These are phyloP conservation scores for Valencia hispanica DNA, from an alignment of 2,797 vertebrate genomes.

Conservation along the genomic window DNA sequence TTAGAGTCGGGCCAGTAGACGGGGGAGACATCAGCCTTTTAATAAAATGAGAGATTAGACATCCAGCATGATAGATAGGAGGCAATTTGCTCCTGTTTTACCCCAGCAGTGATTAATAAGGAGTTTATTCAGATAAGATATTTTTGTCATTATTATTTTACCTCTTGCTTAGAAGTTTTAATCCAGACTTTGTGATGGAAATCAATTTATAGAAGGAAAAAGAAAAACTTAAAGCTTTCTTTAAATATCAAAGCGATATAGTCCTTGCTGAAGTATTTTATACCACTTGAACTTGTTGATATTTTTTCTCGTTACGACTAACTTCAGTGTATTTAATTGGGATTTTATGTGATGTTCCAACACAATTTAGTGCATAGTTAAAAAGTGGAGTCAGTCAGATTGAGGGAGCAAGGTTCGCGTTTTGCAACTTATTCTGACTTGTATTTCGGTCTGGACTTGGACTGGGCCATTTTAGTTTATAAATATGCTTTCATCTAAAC, in stretches of 20 bases:
- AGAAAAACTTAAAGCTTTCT: constrained; percentile 9
- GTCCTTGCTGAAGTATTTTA: too few relatives aligned
- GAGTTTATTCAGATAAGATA: constrained; percentile 31
- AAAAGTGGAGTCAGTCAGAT: not conserved
- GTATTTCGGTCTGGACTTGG: not conserved
- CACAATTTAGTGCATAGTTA: not conserved
- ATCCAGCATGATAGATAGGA: constrained; percentile 54
- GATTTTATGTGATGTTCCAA: not conserved
- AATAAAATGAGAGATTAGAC: constrained; percentile 59
- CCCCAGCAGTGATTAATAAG: constrained; percentile 44
- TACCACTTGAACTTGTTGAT: not conserved
- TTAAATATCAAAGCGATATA: not conserved
- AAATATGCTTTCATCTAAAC: not conserved
- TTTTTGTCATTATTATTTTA: constrained; percentile 31
- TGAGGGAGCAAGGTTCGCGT: not conserved
- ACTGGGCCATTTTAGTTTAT: not conserved
- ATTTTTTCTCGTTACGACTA: not conserved
- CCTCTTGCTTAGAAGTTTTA: constrained; percentile 15
- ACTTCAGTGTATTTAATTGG: not conserved
- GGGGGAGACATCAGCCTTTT: constrained; percentile 52
- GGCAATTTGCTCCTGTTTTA: constrained; percentile 49
- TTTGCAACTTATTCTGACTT: not conserved
- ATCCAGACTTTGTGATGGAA: constrained; percentile 16
- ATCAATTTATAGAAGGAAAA: constrained; percentile 7
- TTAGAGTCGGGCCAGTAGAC: constrained; percentile 59